Evolutionary conservation across 1,140 invertebrate species (phyloP).

Genomic region (Phocides pigmalion): DNA sequence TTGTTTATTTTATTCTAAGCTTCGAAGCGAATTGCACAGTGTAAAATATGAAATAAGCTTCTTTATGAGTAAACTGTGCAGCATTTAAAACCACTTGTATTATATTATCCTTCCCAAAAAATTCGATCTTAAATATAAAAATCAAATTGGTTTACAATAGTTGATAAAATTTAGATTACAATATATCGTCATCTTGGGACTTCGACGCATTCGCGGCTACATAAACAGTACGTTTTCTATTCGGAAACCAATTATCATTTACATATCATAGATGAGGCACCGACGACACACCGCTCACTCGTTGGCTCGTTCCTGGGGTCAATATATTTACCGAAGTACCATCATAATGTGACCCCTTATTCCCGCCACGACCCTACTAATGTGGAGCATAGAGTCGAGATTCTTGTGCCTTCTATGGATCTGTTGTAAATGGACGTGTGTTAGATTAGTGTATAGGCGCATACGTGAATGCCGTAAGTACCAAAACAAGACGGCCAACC

Average conservation of each 20-base stretch:
- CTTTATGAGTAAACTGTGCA: too few species aligned
- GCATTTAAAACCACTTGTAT: too few species aligned
- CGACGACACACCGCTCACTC: constrained; percentile 58
- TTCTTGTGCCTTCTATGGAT: constrained; percentile 36
- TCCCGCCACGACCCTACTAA: constrained; percentile 16
- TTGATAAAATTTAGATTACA: constrained; percentile 7
- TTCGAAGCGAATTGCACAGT: neutral
- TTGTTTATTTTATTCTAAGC: constrained; percentile 3
- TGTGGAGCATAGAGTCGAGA: neutral
- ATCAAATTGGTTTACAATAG: too few species aligned
- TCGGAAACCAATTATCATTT: constrained; percentile 81
- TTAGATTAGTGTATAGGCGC: constrained; percentile 68
- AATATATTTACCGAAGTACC: constrained; percentile 74
- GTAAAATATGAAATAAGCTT: too few species aligned
- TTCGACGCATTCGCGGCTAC: constrained; percentile 52
- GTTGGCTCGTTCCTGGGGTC: constrained; percentile 71
- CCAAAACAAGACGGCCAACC: constrained; percentile 77
- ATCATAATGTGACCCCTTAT: constrained; percentile 50
- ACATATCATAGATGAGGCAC: constrained; percentile 77
- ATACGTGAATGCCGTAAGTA: constrained; percentile 71
- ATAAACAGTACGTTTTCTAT: constrained; percentile 72
- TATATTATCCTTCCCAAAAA: too few species aligned
- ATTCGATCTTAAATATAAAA: too few species aligned
- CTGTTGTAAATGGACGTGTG: constrained; percentile 47
- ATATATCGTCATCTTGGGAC: constrained; percentile 41